phyloP scores from a whole-genome alignment of 2,113 vertebrate species.

The Narcine bancroftii region DNA sequence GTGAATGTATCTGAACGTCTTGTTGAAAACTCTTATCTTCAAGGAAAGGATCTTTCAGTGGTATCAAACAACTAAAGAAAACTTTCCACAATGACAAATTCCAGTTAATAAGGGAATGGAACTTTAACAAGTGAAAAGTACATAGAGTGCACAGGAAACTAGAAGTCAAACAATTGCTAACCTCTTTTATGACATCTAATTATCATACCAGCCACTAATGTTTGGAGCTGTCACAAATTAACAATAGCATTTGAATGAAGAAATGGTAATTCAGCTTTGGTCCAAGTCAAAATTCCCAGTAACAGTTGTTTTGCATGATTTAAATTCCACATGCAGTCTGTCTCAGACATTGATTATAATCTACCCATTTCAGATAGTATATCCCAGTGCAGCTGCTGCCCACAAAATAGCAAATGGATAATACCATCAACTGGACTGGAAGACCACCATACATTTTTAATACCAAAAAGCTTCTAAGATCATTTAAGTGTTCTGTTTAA shows the following conservation, averaged over 20 bases:
- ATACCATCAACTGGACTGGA: background rate
- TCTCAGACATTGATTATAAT: conserved; percentile 31
- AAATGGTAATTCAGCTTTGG: background rate
- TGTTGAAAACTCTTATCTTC: background rate
- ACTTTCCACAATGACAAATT: background rate
- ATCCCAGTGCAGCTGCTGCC: conserved; percentile 26
- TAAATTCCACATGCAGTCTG: conserved; percentile 25
- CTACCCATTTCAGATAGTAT: conserved; percentile 32
- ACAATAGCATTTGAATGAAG: background rate
- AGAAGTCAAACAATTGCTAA: background rate
- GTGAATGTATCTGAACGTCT: background rate
- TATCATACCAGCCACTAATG: background rate
- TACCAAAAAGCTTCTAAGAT: background rate
- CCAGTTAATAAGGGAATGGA: background rate
- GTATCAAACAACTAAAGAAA: background rate
- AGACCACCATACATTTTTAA: conserved; percentile 24
- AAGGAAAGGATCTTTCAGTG: background rate
- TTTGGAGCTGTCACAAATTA: background rate
- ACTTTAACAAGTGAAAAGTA: background rate
- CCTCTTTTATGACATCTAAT: background rate
- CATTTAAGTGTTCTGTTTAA: conserved; percentile 16
- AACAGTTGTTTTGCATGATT: conserved; percentile 36
- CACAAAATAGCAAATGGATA: conserved; percentile 14
- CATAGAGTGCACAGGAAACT: background rate
- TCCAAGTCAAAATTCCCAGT: conserved; percentile 11